Evolutionary conservation across 2,797 vertebrate species (phyloP).

Genomic region (Gastrophryne carolinensis): DNA sequence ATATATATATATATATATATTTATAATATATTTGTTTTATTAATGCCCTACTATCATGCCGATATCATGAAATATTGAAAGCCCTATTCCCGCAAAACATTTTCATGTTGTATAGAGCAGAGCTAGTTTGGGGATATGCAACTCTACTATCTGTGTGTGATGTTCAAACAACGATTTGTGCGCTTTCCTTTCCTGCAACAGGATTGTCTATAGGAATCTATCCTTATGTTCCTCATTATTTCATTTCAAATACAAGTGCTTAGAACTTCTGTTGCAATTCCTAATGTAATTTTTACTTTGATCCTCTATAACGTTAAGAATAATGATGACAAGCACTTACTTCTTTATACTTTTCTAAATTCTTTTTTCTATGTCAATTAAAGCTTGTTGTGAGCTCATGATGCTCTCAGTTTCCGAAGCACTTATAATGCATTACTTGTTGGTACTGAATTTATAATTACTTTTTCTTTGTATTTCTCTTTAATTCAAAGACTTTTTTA

Average conservation of each 20-base stretch:
- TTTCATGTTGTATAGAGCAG: no score
- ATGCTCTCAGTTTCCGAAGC: constrained; percentile 36
- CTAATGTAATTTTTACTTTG: constrained; percentile 53
- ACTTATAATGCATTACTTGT: constrained; percentile 50
- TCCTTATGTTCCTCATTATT: constrained; percentile 25
- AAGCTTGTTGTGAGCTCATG: constrained; percentile 49
- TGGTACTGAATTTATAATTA: constrained; percentile 49
- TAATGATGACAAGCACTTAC: constrained; percentile 46
- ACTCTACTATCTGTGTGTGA: no score
- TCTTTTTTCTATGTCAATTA: constrained; percentile 55
- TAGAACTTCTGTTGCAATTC: constrained; percentile 50
- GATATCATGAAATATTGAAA: no score
- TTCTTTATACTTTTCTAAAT: constrained; percentile 57
- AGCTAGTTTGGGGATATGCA: no score
- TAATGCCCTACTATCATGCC: no score
- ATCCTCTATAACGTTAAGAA: constrained; percentile 55
- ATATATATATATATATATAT: no score
- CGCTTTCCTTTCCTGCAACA: constrained; percentile 46
- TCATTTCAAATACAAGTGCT: constrained; percentile 51
- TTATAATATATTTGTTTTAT: no score
- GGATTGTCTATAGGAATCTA: constrained; percentile 37
- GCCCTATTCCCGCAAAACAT: no score
- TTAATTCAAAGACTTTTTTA: constrained; percentile 54
- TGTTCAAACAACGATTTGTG: no score
- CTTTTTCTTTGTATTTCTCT: constrained; percentile 43